Evolutionary conservation across 2,797 vertebrate genomes (phyloP), one percentile per base, ranked within the genome.

Genomic region (Amphiprion clarkii): DNA sequence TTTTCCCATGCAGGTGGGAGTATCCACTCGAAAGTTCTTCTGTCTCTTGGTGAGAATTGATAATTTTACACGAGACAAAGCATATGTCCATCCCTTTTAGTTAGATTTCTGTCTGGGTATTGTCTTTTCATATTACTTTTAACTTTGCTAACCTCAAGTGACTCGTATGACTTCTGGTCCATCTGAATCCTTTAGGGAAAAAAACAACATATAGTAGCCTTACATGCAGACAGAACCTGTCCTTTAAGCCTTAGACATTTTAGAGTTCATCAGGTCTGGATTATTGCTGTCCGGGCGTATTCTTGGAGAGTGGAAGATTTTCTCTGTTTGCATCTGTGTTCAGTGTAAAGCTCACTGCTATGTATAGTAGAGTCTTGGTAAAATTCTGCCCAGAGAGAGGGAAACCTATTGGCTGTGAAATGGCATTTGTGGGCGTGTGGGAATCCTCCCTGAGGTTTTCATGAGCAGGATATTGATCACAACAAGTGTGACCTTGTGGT

Each of bases 391-490:
- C 39, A 25, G 49, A 72, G 36, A 56, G 56, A 85, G 19, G 13
- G 60, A 74, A 58, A 58, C 10, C 53, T 27, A 49, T 53, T 71
- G 27, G 73, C 48, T 78, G 36, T 42, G 59, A 52, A 60, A 27
- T 72, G 54, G 23, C 4, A 73, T 79, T 84, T 81, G 51, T 73
- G 71, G 62, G 62, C 31, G 71, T 46, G 5, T 46, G 49, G 57
- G 39, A 63, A 69, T 70, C 56, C 33, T 78, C 63, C 57, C 23
- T 59, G 5, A 5, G 56, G 52, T 56, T 64, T 73, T 65, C 36
- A 31, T 51, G 49, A 56, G 51, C 13, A 2, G 6, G 6, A 44
- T 80, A 78, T 83, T 78, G 81, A 79, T 84, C 65, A 55, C 39
- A 54, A 31, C 33, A 44, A 46, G 46, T 21, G 56, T 59, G 63